Conservation (phyloP, 2,888 invertebrate species). For the Parapristionchus giblindavisi region DNA sequence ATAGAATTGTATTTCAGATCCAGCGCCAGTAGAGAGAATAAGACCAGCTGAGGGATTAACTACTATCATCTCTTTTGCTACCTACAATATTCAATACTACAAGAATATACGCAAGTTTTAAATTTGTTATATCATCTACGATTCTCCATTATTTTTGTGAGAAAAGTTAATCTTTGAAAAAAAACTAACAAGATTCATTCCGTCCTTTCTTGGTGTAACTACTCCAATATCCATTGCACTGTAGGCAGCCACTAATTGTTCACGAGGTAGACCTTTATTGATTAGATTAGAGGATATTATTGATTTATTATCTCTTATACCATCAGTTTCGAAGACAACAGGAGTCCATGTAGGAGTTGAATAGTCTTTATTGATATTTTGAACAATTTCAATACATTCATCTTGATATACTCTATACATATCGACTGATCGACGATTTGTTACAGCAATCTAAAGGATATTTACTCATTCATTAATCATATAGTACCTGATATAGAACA, state of each 20-base stretch:
- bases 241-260: constrained; percentile 67
- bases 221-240: constrained; percentile 70
- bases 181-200: constrained; percentile 66
- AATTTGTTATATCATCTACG: neutral
- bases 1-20: constrained; percentile 67
- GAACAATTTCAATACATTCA: constrained; percentile 65
- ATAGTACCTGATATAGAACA: constrained; percentile 62
- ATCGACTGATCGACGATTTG: constrained; percentile 68
- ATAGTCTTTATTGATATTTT: constrained; percentile 57
- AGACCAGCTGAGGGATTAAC: constrained; percentile 67
- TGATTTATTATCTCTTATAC: constrained; percentile 33
- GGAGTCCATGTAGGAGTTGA: constrained; percentile 58
- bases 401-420: constrained; percentile 69
- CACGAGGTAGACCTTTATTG: constrained; percentile 57
- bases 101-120: neutral
- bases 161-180: neutral
- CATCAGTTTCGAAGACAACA: constrained; percentile 68
- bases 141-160: neutral
- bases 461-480: neutral
- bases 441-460: constrained; percentile 63
- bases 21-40: constrained; percentile 67
- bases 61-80: constrained; percentile 69
- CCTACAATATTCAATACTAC: constrained; percentile 38
- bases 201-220: constrained; percentile 69
- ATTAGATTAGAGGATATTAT: neutral